phyloP scores from a whole-genome alignment of 2,888 invertebrate species.

The Sericinus montela region DNA sequence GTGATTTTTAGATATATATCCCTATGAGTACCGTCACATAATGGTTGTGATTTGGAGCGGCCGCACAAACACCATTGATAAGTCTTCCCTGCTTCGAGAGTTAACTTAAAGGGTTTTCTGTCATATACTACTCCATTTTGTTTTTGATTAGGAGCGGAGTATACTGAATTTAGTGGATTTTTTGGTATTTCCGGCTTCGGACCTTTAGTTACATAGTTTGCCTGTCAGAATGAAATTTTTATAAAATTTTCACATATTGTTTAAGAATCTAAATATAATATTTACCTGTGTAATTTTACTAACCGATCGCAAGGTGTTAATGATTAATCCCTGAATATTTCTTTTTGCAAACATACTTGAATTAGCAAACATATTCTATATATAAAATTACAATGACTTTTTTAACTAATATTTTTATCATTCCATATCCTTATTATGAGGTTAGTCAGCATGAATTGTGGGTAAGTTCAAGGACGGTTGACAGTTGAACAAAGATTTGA shows the following conservation, averaged over 20 bases:
- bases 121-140: slow-evolving; percentile 90
- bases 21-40: slow-evolving; percentile 96
- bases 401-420: not conserved
- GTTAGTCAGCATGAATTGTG: too few species aligned
- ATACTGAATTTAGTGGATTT: slow-evolving; percentile 80
- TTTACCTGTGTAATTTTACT: too few species aligned
- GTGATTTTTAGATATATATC: slow-evolving; percentile 86
- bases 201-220: slow-evolving; percentile 55
- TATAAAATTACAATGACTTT: too few species aligned
- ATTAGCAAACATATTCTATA: too few species aligned
- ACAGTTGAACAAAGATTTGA: too few species aligned
- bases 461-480: too few species aligned
- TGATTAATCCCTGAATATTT: not conserved
- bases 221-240: slow-evolving; percentile 30
- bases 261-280: too few species aligned
- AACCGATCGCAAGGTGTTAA: slow-evolving; percentile 1
- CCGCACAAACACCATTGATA: slow-evolving; percentile 98
- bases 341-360: not conserved
- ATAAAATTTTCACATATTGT: too few species aligned
- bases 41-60: slow-evolving; percentile 92
- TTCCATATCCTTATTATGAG: too few species aligned
- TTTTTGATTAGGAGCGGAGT: slow-evolving; percentile 81
- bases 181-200: slow-evolving; percentile 81
- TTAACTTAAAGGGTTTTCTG: slow-evolving; percentile 91
- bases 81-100: slow-evolving; percentile 84